A percentile compares a stretch with the other conserved stretches of the same genome.
These are phyloP conservation scores for Leptinotarsa undecemlineata DNA, from an alignment of 1,140 invertebrate genomes.

Conservation along the genomic window DNA sequence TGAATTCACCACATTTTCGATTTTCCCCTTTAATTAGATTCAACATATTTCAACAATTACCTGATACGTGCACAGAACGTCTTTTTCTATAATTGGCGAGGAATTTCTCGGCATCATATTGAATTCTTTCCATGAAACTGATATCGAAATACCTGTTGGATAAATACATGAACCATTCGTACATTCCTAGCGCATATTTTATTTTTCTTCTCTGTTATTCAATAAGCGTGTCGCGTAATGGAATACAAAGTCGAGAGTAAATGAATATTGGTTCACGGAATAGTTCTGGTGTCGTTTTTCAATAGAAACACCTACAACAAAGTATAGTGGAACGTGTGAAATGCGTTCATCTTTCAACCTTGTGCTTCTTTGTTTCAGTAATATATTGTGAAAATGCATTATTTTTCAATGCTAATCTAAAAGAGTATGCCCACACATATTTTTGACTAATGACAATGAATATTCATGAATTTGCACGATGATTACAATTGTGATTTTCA, in stretches of 20 bases:
- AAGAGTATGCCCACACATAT: conserved; percentile 1
- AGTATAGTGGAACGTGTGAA: conserved; percentile 13
- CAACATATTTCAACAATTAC: conserved; percentile 36
- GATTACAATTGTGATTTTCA: too few species aligned
- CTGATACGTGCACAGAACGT: conserved; percentile 51
- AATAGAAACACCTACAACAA: conserved; percentile 14
- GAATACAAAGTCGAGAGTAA: conserved; percentile 1
- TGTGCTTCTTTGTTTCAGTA: conserved; percentile 16
- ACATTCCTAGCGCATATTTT: background rate
- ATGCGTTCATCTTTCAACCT: conserved; percentile 19
- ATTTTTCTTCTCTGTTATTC: background rate
- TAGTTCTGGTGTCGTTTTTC: background rate
- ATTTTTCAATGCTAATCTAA: background rate
- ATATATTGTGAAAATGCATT: background rate
- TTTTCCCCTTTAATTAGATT: background rate
- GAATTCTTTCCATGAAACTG: conserved; percentile 2
- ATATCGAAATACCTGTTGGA: background rate
- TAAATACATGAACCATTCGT: background rate
- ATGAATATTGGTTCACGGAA: background rate
- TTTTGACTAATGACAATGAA: background rate
- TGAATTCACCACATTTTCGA: background rate
- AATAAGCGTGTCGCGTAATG: conserved; percentile 9
- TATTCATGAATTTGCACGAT: background rate
- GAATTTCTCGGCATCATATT: conserved; percentile 55
- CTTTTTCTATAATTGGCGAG: conserved; percentile 51